Conservation (phyloP, 1,140 invertebrate genomes). For the Zaprionus taronus region DNA sequence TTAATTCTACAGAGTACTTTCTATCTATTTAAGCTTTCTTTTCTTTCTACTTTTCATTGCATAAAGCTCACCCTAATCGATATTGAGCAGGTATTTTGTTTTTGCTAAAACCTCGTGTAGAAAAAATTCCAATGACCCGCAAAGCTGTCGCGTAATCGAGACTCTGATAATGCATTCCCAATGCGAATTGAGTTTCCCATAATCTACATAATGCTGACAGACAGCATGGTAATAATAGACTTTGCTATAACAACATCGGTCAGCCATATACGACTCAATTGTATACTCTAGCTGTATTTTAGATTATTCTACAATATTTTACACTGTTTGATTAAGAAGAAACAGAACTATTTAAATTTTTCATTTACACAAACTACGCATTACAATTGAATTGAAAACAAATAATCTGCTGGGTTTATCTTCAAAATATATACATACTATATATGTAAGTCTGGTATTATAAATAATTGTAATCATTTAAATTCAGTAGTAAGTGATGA, state of each 20-base stretch:
- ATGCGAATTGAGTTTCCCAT: background rate
- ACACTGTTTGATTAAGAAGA: background rate
- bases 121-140: background rate
- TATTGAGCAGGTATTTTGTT: background rate
- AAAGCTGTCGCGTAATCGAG: background rate
- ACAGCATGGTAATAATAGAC: background rate
- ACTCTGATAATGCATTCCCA: background rate
- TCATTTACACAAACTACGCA: background rate
- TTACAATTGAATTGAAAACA: background rate
- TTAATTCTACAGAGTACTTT: too few relatives aligned
- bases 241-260: background rate
- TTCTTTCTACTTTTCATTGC: background rate
- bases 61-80: background rate
- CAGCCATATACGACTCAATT: background rate
- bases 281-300: background rate
- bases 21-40: too few relatives aligned
- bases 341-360: too few relatives aligned
- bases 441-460: too few relatives aligned
- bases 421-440: background rate
- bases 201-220: background rate
- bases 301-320: too few relatives aligned
- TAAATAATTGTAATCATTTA: background rate
- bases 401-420: background rate
- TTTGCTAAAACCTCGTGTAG: background rate
- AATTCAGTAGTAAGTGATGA: too few relatives aligned